Percentiles rank a stretch among this genome's conserved stretches.
phyloP scores from a whole-genome alignment of 2,797 vertebrate species.

The Gila robusta region DNA sequence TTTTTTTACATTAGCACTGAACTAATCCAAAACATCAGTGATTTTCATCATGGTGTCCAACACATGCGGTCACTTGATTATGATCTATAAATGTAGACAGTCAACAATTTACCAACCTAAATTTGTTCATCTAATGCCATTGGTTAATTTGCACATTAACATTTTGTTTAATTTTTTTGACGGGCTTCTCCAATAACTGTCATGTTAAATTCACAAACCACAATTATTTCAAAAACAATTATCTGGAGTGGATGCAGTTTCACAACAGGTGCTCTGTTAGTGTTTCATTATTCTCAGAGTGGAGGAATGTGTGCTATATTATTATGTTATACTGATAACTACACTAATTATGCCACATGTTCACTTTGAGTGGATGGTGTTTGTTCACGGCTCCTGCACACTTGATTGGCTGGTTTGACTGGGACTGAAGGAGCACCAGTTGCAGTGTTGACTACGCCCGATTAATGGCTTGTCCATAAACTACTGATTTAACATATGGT shows the following conservation, averaged over 20 bases:
- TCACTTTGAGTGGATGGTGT: not conserved
- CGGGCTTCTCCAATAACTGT: not conserved
- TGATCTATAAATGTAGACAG: too few species aligned
- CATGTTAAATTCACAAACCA: not conserved
- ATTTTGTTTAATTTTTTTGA: not conserved
- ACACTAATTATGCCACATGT: not conserved
- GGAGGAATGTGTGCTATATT: not conserved
- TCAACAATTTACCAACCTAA: not conserved
- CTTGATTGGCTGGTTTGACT: not conserved
- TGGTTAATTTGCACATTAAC: not conserved
- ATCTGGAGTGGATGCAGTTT: not conserved
- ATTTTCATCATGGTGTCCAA: not conserved
- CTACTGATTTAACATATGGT: not conserved
- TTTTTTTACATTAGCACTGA: not conserved
- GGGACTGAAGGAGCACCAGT: not conserved
- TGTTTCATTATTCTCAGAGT: not conserved
- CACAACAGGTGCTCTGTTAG: not conserved
- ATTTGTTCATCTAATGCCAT: not conserved
- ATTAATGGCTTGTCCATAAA: too few species aligned
- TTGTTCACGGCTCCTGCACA: not conserved
- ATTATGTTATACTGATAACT: not conserved
- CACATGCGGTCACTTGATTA: not conserved
- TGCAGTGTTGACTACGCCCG: not conserved
- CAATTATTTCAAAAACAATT: not conserved
- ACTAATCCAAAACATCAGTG: not conserved